A percentile compares a stretch with the other conserved stretches of the same genome.
Conservation (phyloP, 2,113 vertebrate species). For the Diglossa brunneiventris region DNA sequence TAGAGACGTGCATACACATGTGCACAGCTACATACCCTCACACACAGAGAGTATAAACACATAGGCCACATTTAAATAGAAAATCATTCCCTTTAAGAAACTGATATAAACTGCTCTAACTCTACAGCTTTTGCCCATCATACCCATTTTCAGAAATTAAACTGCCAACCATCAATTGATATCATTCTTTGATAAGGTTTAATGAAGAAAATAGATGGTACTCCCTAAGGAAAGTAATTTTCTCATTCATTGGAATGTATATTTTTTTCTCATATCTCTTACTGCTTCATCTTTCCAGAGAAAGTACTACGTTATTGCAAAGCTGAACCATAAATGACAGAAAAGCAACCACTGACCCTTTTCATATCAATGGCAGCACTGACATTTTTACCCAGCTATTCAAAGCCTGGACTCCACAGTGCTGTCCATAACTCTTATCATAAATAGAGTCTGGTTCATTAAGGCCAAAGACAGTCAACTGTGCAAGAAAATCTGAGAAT, state of each 20-base stretch:
- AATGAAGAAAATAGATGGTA: background rate
- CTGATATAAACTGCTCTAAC: background rate
- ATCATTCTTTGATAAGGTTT: background rate
- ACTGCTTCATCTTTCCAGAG: background rate
- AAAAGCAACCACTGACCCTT: background rate
- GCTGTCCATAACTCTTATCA: background rate
- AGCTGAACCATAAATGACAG: background rate
- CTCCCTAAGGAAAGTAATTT: background rate
- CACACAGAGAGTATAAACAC: background rate
- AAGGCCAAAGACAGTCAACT: background rate
- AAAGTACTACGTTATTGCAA: background rate
- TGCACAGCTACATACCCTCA: background rate
- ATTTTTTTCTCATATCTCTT: background rate
- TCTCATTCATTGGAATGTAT: background rate
- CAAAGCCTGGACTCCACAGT: background rate
- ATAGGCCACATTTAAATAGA: background rate
- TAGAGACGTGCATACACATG: background rate
- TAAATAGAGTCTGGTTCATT: background rate
- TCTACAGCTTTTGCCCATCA: background rate
- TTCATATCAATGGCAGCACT: background rate
- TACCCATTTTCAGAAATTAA: background rate
- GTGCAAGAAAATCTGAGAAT: background rate
- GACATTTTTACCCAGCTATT: slow-evolving; percentile 6
- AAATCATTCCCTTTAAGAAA: background rate
- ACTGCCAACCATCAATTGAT: background rate